Percentiles rank a stretch among this genome's conserved stretches.
These are phyloP conservation scores for Phymatocera aterrima DNA, from an alignment of 2,888 invertebrate species.

Conservation along the genomic window DNA sequence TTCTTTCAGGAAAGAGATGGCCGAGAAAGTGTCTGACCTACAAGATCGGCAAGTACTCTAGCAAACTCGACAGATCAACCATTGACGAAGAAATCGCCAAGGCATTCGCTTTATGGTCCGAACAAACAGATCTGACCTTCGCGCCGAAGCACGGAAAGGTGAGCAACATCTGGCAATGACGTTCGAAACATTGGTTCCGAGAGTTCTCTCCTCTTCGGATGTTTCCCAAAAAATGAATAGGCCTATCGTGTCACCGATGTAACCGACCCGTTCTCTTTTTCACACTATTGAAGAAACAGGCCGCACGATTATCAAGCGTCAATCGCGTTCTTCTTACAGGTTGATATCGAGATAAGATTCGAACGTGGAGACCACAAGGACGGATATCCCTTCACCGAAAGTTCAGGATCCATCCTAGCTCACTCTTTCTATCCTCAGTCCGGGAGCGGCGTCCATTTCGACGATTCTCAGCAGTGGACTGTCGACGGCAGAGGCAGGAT, in stretches of 20 bases:
- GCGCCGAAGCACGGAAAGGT: conserved; percentile 84
- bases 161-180: too few relatives aligned
- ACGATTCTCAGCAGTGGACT: conserved; percentile 94
- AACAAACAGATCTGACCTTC: conserved; percentile 87
- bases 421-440: conserved; percentile 93
- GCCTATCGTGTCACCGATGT: too few relatives aligned
- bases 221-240: neutral
- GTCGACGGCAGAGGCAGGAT: conserved; percentile 87
- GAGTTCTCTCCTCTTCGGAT: neutral
- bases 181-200: too few relatives aligned
- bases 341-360: conserved; percentile 77
- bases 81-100: conserved; percentile 86
- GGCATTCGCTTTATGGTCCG: conserved; percentile 90
- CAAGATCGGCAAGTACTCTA: conserved; percentile 90
- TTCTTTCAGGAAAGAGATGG: conserved; percentile 89
- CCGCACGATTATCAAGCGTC: neutral
- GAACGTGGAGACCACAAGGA: conserved; percentile 92
- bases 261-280: too few relatives aligned
- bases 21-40: conserved; percentile 90
- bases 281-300: too few relatives aligned
- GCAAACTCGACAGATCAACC: conserved; percentile 80
- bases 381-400: conserved; percentile 94
- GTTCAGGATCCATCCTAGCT: conserved; percentile 92
- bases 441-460: conserved; percentile 97
- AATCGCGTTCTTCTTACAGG: conserved; percentile 46